These are phyloP conservation scores for Microcebus lehilahytsara DNA, from an alignment of 2,113 vertebrate species.

Conservation along the genomic window DNA sequence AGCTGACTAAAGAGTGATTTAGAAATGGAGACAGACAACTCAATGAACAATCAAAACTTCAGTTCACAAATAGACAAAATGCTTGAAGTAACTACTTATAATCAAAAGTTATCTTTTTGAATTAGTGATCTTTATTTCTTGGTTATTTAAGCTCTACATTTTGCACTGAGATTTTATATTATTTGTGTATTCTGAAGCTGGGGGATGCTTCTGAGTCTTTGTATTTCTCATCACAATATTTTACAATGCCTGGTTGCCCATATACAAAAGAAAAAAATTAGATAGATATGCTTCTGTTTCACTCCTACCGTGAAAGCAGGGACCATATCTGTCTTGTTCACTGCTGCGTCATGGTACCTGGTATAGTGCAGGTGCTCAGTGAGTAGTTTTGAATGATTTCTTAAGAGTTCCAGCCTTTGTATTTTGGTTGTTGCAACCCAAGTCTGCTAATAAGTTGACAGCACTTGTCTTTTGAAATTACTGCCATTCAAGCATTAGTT, in stretches of 20 bases:
- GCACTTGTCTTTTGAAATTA: neutral
- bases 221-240: neutral
- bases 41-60: neutral
- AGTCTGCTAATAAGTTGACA: neutral
- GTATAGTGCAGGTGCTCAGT: neutral
- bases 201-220: neutral
- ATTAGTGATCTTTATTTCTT: neutral
- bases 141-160: neutral
- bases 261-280: neutral
- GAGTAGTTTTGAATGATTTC: slow-evolving; percentile 18
- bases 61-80: neutral
- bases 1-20: neutral
- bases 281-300: neutral
- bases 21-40: neutral
- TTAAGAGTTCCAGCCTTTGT: neutral
- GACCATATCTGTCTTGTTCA: neutral
- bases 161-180: slow-evolving; percentile 2
- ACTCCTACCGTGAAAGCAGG: neutral
- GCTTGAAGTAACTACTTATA: neutral
- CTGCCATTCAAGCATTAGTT: neutral
- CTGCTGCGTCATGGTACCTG: neutral
- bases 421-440: neutral
- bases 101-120: slow-evolving; percentile 19
- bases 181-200: neutral
- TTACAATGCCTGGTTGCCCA: neutral